Evolutionary conservation across 2,113 vertebrate species (phyloP), one percentile per base, ranked within the genome.

Genomic region (Dicentrarchus labrax): DNA sequence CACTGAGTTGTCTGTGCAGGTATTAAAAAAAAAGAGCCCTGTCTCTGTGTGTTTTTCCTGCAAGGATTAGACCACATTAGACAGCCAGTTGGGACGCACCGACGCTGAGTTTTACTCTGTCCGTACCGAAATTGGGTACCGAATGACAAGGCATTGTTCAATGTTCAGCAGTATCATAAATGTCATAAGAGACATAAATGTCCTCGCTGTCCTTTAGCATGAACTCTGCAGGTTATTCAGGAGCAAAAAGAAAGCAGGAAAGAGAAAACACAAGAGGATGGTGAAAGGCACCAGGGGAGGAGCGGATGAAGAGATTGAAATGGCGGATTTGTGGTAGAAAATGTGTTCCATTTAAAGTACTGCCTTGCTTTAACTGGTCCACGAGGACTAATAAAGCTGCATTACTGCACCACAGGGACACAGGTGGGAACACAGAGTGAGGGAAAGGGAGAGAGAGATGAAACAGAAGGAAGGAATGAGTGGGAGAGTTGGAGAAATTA

Each of bases 341-440:
- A 59, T 36, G 54, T 50, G 53, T 24, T 30, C 24, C 47, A 19
- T 51, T 67, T 56, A 39, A 64, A 60, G 50, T 8, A 21, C 2
- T 39, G n/a, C 8, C 41, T 50, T 1, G 8, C 60, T 77, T 72
- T 48, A 76, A 66, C 21, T 21, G 67, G 67, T 67, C 75, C 64
- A 1, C 19, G 0, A 71, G 76, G 72, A 80, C 50, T 41, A 68
- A 74, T 83, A 53, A 65, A 66, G 57, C 77, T 81, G 72, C 72
- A 69, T 0, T 57, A 68, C 62, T 60, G 56, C 61, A 65, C 59
- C 38, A 7, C 51, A 6, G 77, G 80, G 72, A 62, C 43, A 41
- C 19, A 79, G 71, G 50, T 71, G 78, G 45, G 54, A 16, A 5
- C 45, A 4, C 11, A 10, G 30, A 13, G 15, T 30, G 24, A 4